Evolutionary conservation across 2,888 invertebrate species (phyloP).

Genomic region (Hydropsyche betteni): DNA sequence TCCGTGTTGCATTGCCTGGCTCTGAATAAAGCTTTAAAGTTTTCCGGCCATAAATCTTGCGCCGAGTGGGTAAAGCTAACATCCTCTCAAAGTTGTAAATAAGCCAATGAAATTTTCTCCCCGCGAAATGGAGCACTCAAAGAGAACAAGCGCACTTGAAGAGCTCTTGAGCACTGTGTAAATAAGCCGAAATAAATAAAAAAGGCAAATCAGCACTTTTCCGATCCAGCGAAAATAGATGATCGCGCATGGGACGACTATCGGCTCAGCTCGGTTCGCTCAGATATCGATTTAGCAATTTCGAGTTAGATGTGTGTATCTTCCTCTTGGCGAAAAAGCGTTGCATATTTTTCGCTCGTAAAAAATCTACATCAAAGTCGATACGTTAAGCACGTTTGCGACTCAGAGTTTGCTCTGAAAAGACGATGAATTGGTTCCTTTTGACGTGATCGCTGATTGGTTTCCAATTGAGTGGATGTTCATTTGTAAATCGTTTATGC

Average conservation of each 20-base stretch:
- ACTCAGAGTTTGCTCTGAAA: too few species aligned
- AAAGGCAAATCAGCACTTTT: slow-evolving; percentile 29
- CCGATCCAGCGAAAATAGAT: slow-evolving; percentile 17
- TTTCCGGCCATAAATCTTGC: slow-evolving; percentile 34
- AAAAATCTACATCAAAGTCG: too few species aligned
- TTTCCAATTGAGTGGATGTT: too few species aligned
- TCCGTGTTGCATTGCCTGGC: background rate
- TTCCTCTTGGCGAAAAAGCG: too few species aligned
- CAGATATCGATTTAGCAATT: too few species aligned
- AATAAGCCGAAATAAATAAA: slow-evolving; percentile 32
- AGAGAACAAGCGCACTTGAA: slow-evolving; percentile 29
- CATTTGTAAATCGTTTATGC: too few species aligned
- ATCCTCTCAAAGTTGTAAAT: slow-evolving; percentile 32
- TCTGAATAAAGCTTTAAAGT: slow-evolving; percentile 31
- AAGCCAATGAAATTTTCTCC: slow-evolving; percentile 33
- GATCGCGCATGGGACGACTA: slow-evolving; percentile 4
- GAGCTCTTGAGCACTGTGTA: slow-evolving; percentile 24
- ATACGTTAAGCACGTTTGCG: too few species aligned
- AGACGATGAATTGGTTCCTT: too few species aligned
- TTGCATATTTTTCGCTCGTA: too few species aligned
- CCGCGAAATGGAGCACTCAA: slow-evolving; percentile 30
- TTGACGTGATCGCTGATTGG: too few species aligned
- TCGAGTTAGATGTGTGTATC: too few species aligned
- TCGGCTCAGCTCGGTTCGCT: background rate
- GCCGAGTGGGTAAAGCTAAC: slow-evolving; percentile 20